phyloP scores from a whole-genome alignment of 2,797 vertebrate species.

The Cyclopterus lumpus region DNA sequence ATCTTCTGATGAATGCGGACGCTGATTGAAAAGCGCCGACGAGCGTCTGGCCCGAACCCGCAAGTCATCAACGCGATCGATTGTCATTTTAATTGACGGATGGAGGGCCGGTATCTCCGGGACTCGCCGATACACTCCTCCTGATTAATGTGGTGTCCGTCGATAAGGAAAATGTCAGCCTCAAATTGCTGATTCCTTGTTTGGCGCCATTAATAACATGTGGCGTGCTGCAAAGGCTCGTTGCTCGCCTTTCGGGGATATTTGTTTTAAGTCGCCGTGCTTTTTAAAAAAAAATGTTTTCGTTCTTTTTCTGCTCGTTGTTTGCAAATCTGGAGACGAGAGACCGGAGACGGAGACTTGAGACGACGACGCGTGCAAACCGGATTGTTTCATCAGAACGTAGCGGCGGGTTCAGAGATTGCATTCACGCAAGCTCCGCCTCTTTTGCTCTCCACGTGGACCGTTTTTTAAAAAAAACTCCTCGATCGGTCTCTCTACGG shows the following conservation, averaged over 20 bases:
- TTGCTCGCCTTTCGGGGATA: neutral
- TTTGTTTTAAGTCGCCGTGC: neutral
- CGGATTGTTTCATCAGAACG: too few species aligned
- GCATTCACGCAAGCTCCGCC: too few species aligned
- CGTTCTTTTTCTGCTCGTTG: too few species aligned
- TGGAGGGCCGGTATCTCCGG: slow-evolving; percentile 10
- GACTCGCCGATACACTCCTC: neutral
- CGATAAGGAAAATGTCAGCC: slow-evolving; percentile 9
- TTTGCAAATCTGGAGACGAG: too few species aligned
- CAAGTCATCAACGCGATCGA: slow-evolving; percentile 8
- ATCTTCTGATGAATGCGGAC: slow-evolving; percentile 15
- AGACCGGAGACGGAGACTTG: too few species aligned
- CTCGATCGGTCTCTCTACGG: neutral
- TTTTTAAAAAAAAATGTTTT: too few species aligned
- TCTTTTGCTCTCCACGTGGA: too few species aligned
- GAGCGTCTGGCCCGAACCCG: neutral
- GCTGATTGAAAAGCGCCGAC: neutral
- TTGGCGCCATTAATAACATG: neutral
- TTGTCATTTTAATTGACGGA: slow-evolving; percentile 22
- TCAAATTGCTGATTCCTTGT: neutral
- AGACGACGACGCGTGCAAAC: too few species aligned
- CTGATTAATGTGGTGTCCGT: slow-evolving; percentile 11
- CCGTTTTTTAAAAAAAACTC: neutral
- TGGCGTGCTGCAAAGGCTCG: neutral
- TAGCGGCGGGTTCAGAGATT: too few species aligned